These are phyloP conservation scores for Thymelicus lineola DNA, from an alignment of 2,888 invertebrate genomes.

Conservation along the genomic window DNA sequence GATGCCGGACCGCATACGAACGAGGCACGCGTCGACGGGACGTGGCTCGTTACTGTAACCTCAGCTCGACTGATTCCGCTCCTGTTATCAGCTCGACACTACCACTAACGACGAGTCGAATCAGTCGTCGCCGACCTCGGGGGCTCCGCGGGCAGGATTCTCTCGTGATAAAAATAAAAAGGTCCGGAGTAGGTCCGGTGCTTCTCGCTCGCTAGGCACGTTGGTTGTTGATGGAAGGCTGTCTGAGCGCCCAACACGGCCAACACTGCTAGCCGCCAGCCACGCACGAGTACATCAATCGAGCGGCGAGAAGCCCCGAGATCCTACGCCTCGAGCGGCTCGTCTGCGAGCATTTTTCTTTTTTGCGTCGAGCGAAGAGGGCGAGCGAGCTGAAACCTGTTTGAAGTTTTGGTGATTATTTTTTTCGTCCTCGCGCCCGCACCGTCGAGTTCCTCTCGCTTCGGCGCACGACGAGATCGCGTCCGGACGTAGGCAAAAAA, in stretches of 20 bases:
- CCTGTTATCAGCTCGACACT: slow-evolving; percentile 40
- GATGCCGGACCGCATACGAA: slow-evolving; percentile 81
- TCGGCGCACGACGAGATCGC: slow-evolving; percentile 57
- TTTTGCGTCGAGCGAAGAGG: slow-evolving; percentile 75
- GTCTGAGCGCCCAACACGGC: slow-evolving; percentile 25
- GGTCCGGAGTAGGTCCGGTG: slow-evolving; percentile 17
- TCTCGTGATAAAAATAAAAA: slow-evolving; percentile 24
- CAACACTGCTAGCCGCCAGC: slow-evolving; percentile 52
- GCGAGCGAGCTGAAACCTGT: slow-evolving; percentile 74
- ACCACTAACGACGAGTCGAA: slow-evolving; percentile 51
- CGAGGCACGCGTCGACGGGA: slow-evolving; percentile 78
- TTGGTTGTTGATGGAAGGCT: slow-evolving; percentile 52
- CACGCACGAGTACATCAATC: slow-evolving; percentile 51
- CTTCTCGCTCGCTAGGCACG: slow-evolving; percentile 48
- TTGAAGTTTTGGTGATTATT: slow-evolving; percentile 78
- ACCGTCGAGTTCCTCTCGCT: slow-evolving; percentile 59
- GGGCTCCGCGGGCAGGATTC: slow-evolving; percentile 59
- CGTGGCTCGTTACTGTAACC: slow-evolving; percentile 64
- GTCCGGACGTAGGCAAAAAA: slow-evolving; percentile 66
- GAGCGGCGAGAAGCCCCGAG: slow-evolving; percentile 63
- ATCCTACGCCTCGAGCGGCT: slow-evolving; percentile 55
- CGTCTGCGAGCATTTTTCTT: slow-evolving; percentile 70
- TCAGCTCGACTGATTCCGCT: slow-evolving; percentile 59
- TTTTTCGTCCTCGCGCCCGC: slow-evolving; percentile 69
- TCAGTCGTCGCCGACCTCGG: slow-evolving; percentile 62